Evolutionary conservation across 2,888 invertebrate genomes (phyloP), one percentile per base, ranked within the genome.

Genomic region (Thereva nobilitata): DNA sequence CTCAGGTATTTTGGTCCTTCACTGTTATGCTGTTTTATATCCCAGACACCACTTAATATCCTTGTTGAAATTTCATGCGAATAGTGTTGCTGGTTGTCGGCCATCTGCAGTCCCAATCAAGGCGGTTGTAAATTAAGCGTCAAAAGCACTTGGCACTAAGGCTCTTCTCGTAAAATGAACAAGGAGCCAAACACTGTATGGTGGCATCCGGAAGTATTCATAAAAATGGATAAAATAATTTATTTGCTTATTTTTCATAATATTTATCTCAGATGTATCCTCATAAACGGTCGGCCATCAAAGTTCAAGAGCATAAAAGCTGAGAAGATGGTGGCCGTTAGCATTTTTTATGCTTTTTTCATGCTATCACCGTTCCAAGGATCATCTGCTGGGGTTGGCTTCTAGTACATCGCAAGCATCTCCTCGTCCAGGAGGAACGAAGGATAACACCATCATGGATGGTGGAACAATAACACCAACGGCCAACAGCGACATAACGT

Each of bases 201-300:
- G 50, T 4, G 50, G 50, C 50, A 59, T 44, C 57, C 45, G 61
- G 64, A 64, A 64, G 53, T 53, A 53, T 64, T 64, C 52, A 64
- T 64, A 68, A 67, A 68, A 63, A 63, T 57, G 66, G 64, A 67
- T 67, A 64, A 67, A 66, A 68, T 68, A 66, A 68, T 68, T 68
- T 68, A 68, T 68, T 68, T 68, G 68, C 68, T 68, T 68, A 68
- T 68, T 68, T 68, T 68, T 68, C 68, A 68, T 68, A 68, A 68
- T 68, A 68, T 68, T 68, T 68, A 68, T 68, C 68, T 64, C 49
- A 66, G 64, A 67, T 68, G 68, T 64, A 65, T 49, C 65, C 66
- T 66, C 55, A 44, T 66, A 68, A 68, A 68, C 52, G 64, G 61
- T 49, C 57, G 54, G 49, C 57, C 67, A 68, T 68, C 66, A 68